Evolutionary conservation across 2,113 vertebrate genomes (phyloP).

Genomic region (Toxotes jaculatrix): DNA sequence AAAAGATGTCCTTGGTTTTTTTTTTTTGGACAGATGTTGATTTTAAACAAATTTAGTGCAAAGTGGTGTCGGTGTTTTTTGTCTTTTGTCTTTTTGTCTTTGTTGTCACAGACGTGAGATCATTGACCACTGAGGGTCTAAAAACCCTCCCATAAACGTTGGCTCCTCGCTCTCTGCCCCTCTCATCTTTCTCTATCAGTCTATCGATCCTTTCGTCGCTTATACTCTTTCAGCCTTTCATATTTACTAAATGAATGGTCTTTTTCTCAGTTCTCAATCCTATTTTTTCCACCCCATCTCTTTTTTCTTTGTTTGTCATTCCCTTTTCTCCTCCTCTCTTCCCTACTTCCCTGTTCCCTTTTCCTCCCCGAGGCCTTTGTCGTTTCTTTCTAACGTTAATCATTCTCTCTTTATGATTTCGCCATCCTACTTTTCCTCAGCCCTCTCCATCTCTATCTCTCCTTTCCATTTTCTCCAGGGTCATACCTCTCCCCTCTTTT

Average conservation of each 20-base stretch:
- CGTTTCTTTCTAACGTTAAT: constrained; percentile 59
- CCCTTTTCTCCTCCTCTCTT: background rate
- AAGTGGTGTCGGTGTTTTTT: background rate
- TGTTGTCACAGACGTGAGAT: constrained; percentile 23
- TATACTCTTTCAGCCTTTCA: background rate
- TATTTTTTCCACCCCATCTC: background rate
- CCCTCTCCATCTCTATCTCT: constrained; percentile 20
- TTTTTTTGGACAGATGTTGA: background rate
- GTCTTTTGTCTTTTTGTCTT: no score
- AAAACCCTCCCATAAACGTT: constrained; percentile 7
- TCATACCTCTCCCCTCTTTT: constrained; percentile 18
- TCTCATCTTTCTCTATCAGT: constrained; percentile 58
- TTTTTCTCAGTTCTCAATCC: background rate
- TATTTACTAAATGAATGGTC: constrained; percentile 37
- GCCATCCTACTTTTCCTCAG: constrained; percentile 3
- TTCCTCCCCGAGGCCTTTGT: constrained; percentile 15
- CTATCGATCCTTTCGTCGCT: constrained; percentile 46
- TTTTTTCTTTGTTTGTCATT: constrained; percentile 7
- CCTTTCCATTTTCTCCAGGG: constrained; percentile 53
- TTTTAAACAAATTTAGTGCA: background rate
- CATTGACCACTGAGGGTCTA: constrained; percentile 16
- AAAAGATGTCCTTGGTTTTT: no score
- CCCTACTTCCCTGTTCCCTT: background rate
- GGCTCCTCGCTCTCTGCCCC: constrained; percentile 12
- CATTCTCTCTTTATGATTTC: constrained; percentile 51